Evolutionary conservation across 2,888 invertebrate genomes (phyloP).

Genomic region (Agonopterix heracliana): DNA sequence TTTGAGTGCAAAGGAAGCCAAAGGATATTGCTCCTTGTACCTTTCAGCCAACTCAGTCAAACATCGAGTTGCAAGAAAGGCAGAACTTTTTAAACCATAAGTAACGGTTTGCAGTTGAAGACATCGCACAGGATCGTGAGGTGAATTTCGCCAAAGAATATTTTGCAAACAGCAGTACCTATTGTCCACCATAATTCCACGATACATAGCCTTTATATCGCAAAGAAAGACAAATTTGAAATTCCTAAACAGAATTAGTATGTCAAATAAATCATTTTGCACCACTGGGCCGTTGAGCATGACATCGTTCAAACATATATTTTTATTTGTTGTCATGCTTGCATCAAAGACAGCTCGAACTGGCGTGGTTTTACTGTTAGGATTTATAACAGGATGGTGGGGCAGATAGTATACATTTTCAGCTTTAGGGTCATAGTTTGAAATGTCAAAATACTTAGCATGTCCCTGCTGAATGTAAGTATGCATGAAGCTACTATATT

Average conservation of each 20-base stretch:
- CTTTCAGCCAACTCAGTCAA: background rate
- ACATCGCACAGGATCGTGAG: slow-evolving; percentile 9
- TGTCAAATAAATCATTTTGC: slow-evolving; percentile 3
- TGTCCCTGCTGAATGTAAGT: background rate
- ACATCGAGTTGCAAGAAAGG: background rate
- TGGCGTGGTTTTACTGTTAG: background rate
- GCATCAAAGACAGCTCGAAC: background rate
- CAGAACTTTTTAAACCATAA: slow-evolving; percentile 11
- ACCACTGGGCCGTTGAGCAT: background rate
- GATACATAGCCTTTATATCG: slow-evolving; percentile 12
- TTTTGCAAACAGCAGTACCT: slow-evolving; percentile 11
- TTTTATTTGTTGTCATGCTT: background rate
- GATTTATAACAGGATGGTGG: background rate
- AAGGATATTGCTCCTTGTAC: background rate
- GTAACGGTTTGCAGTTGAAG: slow-evolving; percentile 14
- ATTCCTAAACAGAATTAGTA: background rate
- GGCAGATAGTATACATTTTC: background rate
- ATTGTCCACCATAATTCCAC: slow-evolving; percentile 9
- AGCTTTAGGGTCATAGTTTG: background rate
- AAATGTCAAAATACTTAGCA: background rate
- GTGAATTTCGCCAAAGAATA: slow-evolving; percentile 14
- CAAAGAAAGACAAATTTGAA: background rate
- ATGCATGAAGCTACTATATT: background rate
- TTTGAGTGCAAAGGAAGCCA: background rate
- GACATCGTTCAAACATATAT: background rate